These are phyloP conservation scores for Tachina lurida DNA, from an alignment of 2,888 invertebrate species.

Conservation along the genomic window DNA sequence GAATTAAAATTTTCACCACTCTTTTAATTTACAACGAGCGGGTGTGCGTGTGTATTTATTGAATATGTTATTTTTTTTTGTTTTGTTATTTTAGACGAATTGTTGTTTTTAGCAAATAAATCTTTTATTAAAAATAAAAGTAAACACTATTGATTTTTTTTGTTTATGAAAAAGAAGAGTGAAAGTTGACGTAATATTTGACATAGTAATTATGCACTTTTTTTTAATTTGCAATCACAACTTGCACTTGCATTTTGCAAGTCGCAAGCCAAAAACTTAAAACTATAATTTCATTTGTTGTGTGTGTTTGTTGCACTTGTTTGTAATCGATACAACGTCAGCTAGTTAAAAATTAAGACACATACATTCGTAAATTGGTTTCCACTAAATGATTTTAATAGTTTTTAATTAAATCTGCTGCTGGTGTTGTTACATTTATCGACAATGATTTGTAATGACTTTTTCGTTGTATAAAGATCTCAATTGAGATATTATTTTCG, in stretches of 20 bases:
- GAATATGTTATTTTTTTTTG: neutral
- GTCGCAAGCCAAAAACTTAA: neutral
- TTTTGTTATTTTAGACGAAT: conserved; percentile 30
- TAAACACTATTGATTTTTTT: conserved; percentile 4
- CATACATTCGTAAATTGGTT: neutral
- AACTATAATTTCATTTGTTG: conserved; percentile 13
- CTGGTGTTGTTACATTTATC: conserved; percentile 4
- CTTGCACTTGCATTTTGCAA: neutral
- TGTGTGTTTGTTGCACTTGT: neutral
- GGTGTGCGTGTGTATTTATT: conserved; percentile 1
- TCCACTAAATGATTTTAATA: conserved; percentile 1
- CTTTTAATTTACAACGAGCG: neutral
- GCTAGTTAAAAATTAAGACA: conserved; percentile 17
- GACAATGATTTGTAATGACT: conserved; percentile 31
- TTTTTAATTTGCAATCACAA: no score
- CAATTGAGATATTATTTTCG: conserved; percentile 13
- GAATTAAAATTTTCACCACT: conserved; percentile 55
- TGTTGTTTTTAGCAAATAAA: conserved; percentile 37
- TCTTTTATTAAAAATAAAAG: conserved; percentile 20
- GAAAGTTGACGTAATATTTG: conserved; percentile 71
- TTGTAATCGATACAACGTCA: conserved; percentile 41
- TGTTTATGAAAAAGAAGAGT: conserved; percentile 20
- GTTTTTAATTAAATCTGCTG: conserved; percentile 37
- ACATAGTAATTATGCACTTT: conserved; percentile 56
- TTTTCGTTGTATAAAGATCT: conserved; percentile 22